A percentile compares a stretch with the other conserved stretches of the same genome.
phyloP scores from a whole-genome alignment of 2,797 vertebrate species.

The Cirrhinus mrigala region DNA sequence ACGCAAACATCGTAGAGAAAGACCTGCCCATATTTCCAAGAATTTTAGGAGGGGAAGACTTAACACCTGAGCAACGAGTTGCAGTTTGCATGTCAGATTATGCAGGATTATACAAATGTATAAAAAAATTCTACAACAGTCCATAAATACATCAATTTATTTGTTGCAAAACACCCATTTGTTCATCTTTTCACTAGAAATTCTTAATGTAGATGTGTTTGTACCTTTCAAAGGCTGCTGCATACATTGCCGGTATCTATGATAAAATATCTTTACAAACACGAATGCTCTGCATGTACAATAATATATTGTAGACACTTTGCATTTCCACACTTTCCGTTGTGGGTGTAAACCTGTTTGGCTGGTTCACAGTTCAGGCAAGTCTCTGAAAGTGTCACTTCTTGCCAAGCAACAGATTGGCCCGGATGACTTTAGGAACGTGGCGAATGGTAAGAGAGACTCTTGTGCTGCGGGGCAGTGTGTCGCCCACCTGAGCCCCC shows the following conservation, averaged over 20 bases:
- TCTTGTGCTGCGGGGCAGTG: conserved; percentile 78
- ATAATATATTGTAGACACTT: conserved; percentile 4
- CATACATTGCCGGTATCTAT: neutral
- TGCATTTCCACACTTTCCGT: conserved; percentile 1
- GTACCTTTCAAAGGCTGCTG: neutral
- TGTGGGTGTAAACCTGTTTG: neutral
- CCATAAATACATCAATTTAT: conserved; percentile 14
- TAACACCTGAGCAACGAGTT: neutral
- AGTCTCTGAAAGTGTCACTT: conserved; percentile 63
- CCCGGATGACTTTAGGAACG: conserved; percentile 86
- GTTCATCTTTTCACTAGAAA: neutral
- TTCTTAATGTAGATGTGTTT: neutral
- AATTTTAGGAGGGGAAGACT: neutral
- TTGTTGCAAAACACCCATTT: neutral
- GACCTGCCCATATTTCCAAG: neutral
- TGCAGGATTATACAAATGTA: neutral
- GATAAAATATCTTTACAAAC: neutral
- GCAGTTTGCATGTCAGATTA: neutral
- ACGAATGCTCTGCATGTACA: neutral
- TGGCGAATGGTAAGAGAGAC: conserved; percentile 89
- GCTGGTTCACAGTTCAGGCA: conserved; percentile 16
- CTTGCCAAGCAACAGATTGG: conserved; percentile 79
- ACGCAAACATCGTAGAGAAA: neutral
- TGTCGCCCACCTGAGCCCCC: conserved; percentile 65
- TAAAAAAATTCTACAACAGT: neutral